phyloP scores from a whole-genome alignment of 2,888 invertebrate species.

The Tetramorium bicarinatum region DNA sequence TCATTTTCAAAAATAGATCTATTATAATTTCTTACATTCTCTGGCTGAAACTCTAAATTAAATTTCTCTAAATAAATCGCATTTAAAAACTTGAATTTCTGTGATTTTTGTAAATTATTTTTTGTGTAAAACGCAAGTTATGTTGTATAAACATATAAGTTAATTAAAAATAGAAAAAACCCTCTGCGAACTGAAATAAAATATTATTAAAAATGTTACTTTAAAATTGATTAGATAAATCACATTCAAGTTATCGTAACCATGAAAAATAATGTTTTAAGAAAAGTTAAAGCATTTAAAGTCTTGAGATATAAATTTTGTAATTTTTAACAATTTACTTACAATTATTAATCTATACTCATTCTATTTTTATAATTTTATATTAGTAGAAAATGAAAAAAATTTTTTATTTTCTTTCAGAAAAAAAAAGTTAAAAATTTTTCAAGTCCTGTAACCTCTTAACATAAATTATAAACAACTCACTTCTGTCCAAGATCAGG shows the following conservation, averaged over 20 bases:
- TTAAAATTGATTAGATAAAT: neutral
- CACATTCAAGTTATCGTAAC: neutral
- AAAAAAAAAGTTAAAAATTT: too few species aligned
- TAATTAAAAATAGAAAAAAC: neutral
- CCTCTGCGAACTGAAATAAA: neutral
- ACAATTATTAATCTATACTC: neutral
- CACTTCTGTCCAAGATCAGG: conserved; percentile 61
- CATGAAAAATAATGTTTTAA: neutral
- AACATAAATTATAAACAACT: conserved; percentile 52
- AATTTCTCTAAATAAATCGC: neutral
- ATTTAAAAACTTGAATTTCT: neutral
- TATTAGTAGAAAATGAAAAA: neutral
- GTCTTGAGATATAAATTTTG: neutral
- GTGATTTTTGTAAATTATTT: neutral
- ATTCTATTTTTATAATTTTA: neutral
- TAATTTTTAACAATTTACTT: neutral
- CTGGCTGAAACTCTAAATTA: neutral
- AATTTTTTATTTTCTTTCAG: too few species aligned
- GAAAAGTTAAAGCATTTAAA: neutral
- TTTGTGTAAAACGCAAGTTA: too few species aligned
- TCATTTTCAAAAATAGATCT: neutral
- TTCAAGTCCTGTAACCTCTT: neutral
- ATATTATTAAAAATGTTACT: neutral
- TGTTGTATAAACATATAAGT: too few species aligned
- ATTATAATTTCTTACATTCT: neutral